Base-by-base conservation (phyloP, 2,113 vertebrate species). In the Hippocampus abdominalis region DNA sequence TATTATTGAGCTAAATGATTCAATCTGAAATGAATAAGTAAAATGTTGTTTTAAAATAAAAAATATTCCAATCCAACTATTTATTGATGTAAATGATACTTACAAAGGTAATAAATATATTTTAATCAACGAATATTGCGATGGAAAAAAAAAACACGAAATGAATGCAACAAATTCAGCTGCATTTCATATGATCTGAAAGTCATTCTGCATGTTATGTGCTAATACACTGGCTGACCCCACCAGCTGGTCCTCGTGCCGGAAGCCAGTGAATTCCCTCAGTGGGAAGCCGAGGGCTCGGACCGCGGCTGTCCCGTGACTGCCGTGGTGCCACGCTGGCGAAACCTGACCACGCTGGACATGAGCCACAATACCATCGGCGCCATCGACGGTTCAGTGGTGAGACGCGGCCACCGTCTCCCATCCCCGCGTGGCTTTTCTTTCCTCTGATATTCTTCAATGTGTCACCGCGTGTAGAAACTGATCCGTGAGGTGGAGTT, bases 401-500 rank as follows among this genome's bases (percentile, higher is more conserved):
- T 99, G 92, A 88, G 95, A 69, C n/a, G 7, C 2, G 6, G 8
- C 3, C 25, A n/a, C 20, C 48, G 8, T 57, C 42, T 32, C 10
- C 25, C 63, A 18, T 78, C 21, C 1, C 21, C 11, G n/a, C 36
- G 4, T 25, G 12, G 20, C 42, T 59, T 1, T 15, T 57, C 23
- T 71, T 20, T 65, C 13, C 62, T 64, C n/a, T 44, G 42, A 44
- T 15, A 8, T 20, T 54, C 66, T 68, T 54, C 12, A 36, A 11
- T 36, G 13, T 40, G 13, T 21, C 46, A 7, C 64, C 20, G 23
- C 8, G 21, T 32, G 46, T 27, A 98, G 96, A 98, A 96, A 93
- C 81, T 98, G 71, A 96, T 95, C 83, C 95, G 94, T 0, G 93
- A 96, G 87, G 95, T 98, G 73, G 96, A 99, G 82, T 99, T 96